phyloP scores from a whole-genome alignment of 2,797 vertebrate species.

The Liasis olivaceus region DNA sequence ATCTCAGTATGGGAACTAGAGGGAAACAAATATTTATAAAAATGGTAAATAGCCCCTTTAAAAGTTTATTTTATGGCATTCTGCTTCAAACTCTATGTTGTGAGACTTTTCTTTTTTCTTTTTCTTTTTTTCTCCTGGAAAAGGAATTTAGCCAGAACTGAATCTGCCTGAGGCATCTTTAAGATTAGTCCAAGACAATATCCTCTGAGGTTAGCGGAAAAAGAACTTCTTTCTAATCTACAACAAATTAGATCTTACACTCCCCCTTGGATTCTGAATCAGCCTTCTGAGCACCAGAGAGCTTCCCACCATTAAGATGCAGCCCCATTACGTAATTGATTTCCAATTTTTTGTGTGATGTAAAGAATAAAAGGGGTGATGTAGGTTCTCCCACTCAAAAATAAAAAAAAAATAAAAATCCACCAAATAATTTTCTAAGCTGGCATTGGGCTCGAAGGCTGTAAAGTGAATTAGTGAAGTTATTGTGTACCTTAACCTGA shows the following conservation, averaged over 20 bases:
- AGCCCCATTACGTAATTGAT: not conserved
- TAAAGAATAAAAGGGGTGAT: not conserved
- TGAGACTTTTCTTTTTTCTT: not conserved
- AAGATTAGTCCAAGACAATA: not conserved
- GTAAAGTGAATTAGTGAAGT: constrained; percentile 19
- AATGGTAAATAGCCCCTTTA: not conserved
- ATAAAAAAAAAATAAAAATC: too few relatives aligned
- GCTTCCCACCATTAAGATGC: not conserved
- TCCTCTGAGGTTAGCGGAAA: not conserved
- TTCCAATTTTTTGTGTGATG: not conserved
- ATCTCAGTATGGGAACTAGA: not conserved
- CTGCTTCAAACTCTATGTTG: not conserved
- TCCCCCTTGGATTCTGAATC: not conserved
- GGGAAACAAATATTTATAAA: not conserved
- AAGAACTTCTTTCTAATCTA: not conserved
- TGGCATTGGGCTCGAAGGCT: constrained; percentile 3
- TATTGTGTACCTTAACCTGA: constrained; percentile 23
- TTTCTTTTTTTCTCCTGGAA: not conserved
- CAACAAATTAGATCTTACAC: not conserved
- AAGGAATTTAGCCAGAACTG: not conserved
- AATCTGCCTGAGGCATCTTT: not conserved
- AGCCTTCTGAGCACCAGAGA: constrained; percentile 2
- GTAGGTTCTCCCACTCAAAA: not conserved
- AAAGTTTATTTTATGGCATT: not conserved
- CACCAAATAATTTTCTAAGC: constrained; percentile 2